Evolutionary conservation across 1,140 invertebrate genomes (phyloP), one percentile per base, ranked within the genome.

Genomic region (Caenorhabditis latens): DNA sequence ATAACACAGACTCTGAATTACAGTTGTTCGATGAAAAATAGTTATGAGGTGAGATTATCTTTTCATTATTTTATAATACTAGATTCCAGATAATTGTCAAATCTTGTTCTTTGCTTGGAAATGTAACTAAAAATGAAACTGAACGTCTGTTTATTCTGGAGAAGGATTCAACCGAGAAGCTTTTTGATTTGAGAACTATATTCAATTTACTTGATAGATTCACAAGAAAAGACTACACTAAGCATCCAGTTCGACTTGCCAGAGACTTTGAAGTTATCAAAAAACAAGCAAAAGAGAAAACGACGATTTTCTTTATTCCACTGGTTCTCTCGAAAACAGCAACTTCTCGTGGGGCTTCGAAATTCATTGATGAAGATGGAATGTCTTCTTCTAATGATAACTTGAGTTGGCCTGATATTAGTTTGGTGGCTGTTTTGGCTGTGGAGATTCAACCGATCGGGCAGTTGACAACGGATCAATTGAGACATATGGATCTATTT

Each of bases 211-310:
- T 50, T 24, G 63, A 57, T 85, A 19, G 84, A 75, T 50, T 46
- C n/a, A 55, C 21, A 0, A 67, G 67, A 32, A 85, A n/a, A 43
- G 65, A 55, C 32, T 85, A 55, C 65, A 55, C 46, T 42, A 71
- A 50, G 19, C 46, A 67, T 21, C 6, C 67, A 19, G 67, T 75
- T n/a, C 63, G 67, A 43, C 46, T 55, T 2, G 13, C 57, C n/a
- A 75, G 67, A 85, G 84, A 85, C 21, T 65, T 85, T 14, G 84
- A 85, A 75, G 46, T 85, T 32, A 46, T 85, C 19, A 85, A 58
- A 63, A 85, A 85, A 32, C 63, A 85, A 67, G 84, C 50, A 53
- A 85, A 85, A 48, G 84, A 85, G n/a, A 50, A 79, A 43, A 85
- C 84, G 8, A 79, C 32, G 0, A 53, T 85, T 5, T 85, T 75